Evolutionary conservation across 2,888 invertebrate genomes (phyloP), one percentile per base, ranked within the genome.

Genomic region (Plebejus anna): DNA sequence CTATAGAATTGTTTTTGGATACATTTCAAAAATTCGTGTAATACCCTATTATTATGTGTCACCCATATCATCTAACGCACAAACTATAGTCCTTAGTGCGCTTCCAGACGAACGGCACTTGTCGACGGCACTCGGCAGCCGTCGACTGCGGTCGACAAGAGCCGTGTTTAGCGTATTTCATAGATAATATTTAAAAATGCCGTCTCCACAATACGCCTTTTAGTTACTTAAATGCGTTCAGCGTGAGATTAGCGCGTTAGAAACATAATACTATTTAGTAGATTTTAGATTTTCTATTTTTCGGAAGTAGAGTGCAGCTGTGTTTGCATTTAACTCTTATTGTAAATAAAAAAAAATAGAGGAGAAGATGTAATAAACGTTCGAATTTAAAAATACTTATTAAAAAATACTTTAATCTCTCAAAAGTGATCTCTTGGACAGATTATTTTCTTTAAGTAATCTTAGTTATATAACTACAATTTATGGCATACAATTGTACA

Each of bases 401-500:
- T 22, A 66, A 38, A 66, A 66, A 66, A 66, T 66, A 32, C 32
- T 32, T 61, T 36, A 4, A 36, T 66, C 32, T 66, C 32, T 66
- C 66, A 32, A 66, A 66, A 32, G 66, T 66, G 61, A 66, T 66
- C 32, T 9, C 13, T 66, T 66, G 66, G 66, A 36, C 66, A 66
- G 66, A 66, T 66, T 66, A 32, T 66, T 66, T 66, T 66, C 61
- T 66, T 66, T 66, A 66, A 66, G 66, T 66, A 32, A 66, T 47
- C 76, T 70, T 70, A 70, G 70, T 66, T 42, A 42, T 11, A 38
- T 28, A 16, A 51, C 47, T 61, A 32, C 32, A 75, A 75, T 4
- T 36, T 55, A 76, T 76, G 76, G 70, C 57, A 70, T 70, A 28
- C 42, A 13, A 76, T 70, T 59, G 72, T 75, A 76, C 75, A 22